Evolutionary conservation across 2,888 invertebrate genomes (phyloP), one percentile per base, ranked within the genome.

Genomic region (Agrochola lychnidis): DNA sequence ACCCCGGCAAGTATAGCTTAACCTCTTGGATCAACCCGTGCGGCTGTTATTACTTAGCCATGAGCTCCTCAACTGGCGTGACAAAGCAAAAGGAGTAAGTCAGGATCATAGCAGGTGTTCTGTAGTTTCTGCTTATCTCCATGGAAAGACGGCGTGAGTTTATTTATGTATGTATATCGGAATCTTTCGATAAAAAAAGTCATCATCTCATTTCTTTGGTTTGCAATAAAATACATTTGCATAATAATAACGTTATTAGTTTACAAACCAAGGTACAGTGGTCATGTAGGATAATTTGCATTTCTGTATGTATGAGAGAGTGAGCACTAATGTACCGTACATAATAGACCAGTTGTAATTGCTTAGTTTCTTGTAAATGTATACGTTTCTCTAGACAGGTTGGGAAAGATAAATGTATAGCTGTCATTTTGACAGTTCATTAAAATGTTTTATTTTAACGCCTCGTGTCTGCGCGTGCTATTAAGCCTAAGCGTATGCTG

Each of bases 271-370:
- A 86, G 88, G 80, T 87, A 87, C 72, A 84, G 62, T 87, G 84
- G 75, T 72, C 79, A 89, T 85, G 82, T 88, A 77, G 88, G 83
- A 84, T 88, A 83, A 87, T 90, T 87, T 89, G 82, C 87, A 90
- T 90, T 83, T 72, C 36, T 72, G 48, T 64, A 25, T 36, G 61
- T 72, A n/a, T 75, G 68, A 59, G 73, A 70, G 56, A 62, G 73
- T 10, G 70, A 40, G 16, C 67, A 45, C 80, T 81, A 86, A 81
- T 81, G 81, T 74, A 62, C 81, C 70, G 68, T 74, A 71, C 71
- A 86, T 83, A 86, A 76, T 78, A 70, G 68, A 83, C 79, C 80
- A 70, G 40, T 40, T 22, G 64, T 88, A 86, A 87, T 83, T 77
- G 77, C 75, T 40, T 42, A 22, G 86, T 88, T 86, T 86, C 86